Evolutionary conservation across 2,797 vertebrate species (phyloP).

Genomic region (Lerista edwardsae): DNA sequence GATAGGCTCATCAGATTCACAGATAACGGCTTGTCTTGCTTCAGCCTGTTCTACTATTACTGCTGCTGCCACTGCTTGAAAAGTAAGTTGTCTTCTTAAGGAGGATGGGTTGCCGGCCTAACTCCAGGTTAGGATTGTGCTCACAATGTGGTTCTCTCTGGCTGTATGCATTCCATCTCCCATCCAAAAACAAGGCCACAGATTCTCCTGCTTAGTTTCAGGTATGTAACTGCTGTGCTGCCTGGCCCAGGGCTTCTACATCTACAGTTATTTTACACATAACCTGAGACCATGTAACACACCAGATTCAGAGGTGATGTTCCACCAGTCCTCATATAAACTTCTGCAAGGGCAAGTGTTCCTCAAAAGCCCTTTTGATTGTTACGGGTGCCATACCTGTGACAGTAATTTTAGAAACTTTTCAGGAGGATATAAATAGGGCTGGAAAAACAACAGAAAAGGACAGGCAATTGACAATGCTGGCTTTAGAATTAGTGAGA

Average conservation of each 20-base stretch:
- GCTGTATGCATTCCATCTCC: too few species aligned
- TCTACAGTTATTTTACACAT: neutral
- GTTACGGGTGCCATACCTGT: neutral
- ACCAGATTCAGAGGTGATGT: neutral
- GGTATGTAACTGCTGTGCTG: too few species aligned
- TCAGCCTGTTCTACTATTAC: neutral
- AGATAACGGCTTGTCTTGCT: neutral
- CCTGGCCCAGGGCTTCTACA: too few species aligned
- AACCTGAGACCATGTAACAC: neutral
- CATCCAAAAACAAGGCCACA: too few species aligned
- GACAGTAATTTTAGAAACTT: neutral
- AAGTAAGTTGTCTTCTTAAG: neutral
- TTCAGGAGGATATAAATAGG: neutral
- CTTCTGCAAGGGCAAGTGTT: neutral
- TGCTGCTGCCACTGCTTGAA: neutral
- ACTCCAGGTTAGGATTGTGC: too few species aligned
- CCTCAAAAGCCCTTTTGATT: neutral
- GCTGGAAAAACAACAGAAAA: neutral
- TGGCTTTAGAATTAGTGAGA: neutral
- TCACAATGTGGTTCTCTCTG: too few species aligned
- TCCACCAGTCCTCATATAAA: neutral
- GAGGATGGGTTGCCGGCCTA: neutral
- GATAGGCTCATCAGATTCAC: neutral
- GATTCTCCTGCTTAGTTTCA: too few species aligned
- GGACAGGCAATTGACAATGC: neutral